These are phyloP conservation scores for Onychostruthus taczanowskii DNA, from an alignment of 2,113 vertebrate genomes.

Conservation along the genomic window DNA sequence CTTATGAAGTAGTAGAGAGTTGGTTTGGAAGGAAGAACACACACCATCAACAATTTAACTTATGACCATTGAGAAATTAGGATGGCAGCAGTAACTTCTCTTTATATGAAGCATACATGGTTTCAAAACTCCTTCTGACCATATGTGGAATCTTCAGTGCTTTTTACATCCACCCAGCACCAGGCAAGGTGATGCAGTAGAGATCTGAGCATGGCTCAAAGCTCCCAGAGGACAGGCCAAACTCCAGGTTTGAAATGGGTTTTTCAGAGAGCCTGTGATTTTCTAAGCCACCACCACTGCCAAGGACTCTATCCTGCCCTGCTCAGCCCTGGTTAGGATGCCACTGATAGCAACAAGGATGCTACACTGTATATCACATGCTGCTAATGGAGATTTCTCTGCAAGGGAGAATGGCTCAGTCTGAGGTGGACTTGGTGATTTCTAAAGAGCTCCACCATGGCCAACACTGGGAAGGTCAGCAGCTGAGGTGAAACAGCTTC, in stretches of 20 bases:
- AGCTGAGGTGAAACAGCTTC: background rate
- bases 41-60: background rate
- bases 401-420: background rate
- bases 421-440: background rate
- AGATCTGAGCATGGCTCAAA: background rate
- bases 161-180: background rate
- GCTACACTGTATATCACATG: background rate
- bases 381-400: background rate
- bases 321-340: background rate
- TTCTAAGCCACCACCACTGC: background rate
- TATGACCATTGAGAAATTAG: background rate
- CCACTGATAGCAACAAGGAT: background rate
- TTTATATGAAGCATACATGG: background rate
- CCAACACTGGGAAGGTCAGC: background rate
- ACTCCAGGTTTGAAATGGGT: background rate
- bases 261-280: background rate
- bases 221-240: background rate
- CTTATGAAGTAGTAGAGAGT: background rate
- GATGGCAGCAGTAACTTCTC: background rate
- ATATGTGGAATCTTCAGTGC: background rate
- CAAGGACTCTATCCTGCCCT: background rate
- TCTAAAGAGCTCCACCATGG: background rate
- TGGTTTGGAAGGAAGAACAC: background rate
- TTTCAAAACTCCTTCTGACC: background rate
- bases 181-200: accelerated